phyloP scores from a whole-genome alignment of 2,797 vertebrate species.

The Cyclopterus lumpus region DNA sequence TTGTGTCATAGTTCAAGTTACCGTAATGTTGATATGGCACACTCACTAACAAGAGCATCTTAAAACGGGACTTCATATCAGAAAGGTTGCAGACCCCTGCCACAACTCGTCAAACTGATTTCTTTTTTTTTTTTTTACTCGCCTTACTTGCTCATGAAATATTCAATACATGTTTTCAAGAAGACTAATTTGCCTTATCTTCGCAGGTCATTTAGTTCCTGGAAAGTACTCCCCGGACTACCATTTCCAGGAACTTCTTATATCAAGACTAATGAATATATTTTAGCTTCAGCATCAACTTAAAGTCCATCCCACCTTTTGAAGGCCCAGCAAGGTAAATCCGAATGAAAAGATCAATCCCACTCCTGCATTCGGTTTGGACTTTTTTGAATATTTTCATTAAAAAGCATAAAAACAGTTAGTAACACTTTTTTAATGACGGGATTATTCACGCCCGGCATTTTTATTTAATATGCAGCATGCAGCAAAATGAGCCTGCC shows the following conservation, averaged over 20 bases:
- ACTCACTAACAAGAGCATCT: not conserved
- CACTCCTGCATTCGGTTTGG: not conserved
- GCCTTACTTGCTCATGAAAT: not conserved
- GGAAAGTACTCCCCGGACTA: not conserved
- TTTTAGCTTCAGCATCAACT: not conserved
- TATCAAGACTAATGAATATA: constrained; percentile 5
- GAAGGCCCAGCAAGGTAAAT: constrained; percentile 34
- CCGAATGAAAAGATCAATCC: constrained; percentile 15
- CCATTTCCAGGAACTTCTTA: not conserved
- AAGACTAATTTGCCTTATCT: not conserved
- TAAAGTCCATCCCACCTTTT: constrained; percentile 15
- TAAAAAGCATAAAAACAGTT: constrained; percentile 25
- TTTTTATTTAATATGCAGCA: constrained; percentile 45
- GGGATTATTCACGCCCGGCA: not conserved
- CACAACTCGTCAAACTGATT: not conserved
- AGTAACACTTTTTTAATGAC: constrained; percentile 12
- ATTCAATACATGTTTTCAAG: not conserved
- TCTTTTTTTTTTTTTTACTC: no score
- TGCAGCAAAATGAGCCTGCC: constrained; percentile 20
- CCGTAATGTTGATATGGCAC: no score
- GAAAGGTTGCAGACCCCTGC: not conserved
- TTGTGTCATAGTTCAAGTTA: not conserved
- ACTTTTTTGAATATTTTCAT: constrained; percentile 16
- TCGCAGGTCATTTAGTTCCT: not conserved
- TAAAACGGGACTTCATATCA: not conserved